Evolutionary conservation across 2,113 vertebrate species (phyloP), one percentile per base, ranked within the genome.

Genomic region (Calidris pugnax): DNA sequence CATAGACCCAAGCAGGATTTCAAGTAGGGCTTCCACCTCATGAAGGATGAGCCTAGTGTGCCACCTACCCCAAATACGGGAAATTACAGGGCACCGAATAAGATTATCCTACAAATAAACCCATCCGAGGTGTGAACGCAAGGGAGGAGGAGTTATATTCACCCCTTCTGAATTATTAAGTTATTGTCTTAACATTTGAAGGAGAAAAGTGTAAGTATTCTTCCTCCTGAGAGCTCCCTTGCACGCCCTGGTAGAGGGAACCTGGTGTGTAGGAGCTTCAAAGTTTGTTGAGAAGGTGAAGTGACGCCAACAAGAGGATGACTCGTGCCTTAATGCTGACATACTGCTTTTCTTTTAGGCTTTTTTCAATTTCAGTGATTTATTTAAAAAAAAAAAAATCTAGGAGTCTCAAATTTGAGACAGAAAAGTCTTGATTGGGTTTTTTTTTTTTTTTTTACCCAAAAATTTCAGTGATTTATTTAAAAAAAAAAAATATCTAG

Each of bases 11-110:
- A 15, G 32, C 2, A 47, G 32, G 47, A 30, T 47, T 94, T 86
- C 14, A 47, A 68, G n/a, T 8, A 50, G 71, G 0, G 0, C 30
- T 6, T 41, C 47, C 71, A 0, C 66, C 53, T 63, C 3, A 1
- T 37, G 55, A 89, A 55, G 51, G 78, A 1, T 10, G 51, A 88
- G 63, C 63, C 48, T 87, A 7, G 21, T 59, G 26, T 57, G 87
- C 91, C 96, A 94, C 78, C 96, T 97, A 47, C 30, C 6, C 75
- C 30, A 63, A 28, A 41, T 20, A 10, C 0, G 12, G 59, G 85
- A 67, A 85, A 94, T 41, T 81, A 55, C 96, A 95, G 78, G 64
- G 79, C 59, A 18, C 48, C 0, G 0, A 23, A 33, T 12, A 12
- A 27, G 18, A 6, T 33, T 27, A 8, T 53, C 75, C 35, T n/a